A percentile compares a stretch with the other conserved stretches of the same genome.
These are phyloP conservation scores for Parasteatoda tepidariorum DNA, from an alignment of 1,140 invertebrate species.

Conservation along the genomic window DNA sequence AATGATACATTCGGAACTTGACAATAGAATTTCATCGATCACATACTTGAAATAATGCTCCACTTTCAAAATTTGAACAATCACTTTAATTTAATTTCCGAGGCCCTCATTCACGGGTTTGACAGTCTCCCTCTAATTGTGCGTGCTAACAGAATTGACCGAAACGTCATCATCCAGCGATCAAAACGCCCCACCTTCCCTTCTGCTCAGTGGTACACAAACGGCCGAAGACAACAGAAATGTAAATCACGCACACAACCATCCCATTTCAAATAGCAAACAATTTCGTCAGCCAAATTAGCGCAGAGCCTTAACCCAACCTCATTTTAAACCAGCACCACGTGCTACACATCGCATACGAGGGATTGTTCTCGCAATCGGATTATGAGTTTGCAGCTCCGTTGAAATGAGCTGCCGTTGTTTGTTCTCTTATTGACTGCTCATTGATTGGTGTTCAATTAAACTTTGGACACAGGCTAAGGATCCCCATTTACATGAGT, in stretches of 20 bases:
- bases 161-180: too few species aligned
- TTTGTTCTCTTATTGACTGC: not conserved
- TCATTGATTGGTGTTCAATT: slow-evolving; percentile 3
- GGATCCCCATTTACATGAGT: slow-evolving; percentile 6
- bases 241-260: not conserved
- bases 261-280: not conserved
- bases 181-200: too few species aligned
- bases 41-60: too few species aligned
- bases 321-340: not conserved
- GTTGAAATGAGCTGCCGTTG: not conserved
- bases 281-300: not conserved
- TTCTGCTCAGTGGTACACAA: too few species aligned
- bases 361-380: not conserved
- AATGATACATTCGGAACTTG: too few species aligned
- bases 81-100: too few species aligned
- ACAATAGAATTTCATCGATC: too few species aligned
- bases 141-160: too few species aligned
- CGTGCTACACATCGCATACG: not conserved
- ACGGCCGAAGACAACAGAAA: too few species aligned
- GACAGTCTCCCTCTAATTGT: too few species aligned
- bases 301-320: not conserved
- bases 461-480: not conserved
- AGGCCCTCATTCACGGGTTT: too few species aligned
- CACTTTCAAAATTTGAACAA: too few species aligned
- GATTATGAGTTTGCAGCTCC: not conserved